Evolutionary conservation across 2,797 vertebrate species (phyloP), one percentile per base, ranked within the genome.

Genomic region (Enteromius anoplus): DNA sequence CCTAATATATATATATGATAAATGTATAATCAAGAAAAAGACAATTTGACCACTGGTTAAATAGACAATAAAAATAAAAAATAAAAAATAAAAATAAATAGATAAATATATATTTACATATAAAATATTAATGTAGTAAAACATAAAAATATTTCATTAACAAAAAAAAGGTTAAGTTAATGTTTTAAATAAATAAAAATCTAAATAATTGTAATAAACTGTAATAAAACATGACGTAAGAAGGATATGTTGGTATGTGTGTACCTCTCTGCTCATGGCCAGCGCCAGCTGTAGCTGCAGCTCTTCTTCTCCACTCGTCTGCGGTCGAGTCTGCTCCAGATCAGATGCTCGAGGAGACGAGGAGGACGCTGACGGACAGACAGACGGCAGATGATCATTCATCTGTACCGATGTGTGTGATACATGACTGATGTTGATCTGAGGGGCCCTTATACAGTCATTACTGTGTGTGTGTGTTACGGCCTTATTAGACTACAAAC

Each of bases 301-400:
- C 87, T 98, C 97, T 91, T 98, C 98, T 88, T 99, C 98, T 0
- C 98, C 98, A 0, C 95, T 96, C 0, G 97, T 98, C 92, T 99
- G 97, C 2, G 98, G 97, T 58, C 97, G 95, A 0, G 97, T 96
- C 89, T 98, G 97, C 90, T 99, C 98, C 92, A 99, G 91, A 86
- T 99, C 98, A 0, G 97, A 97, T 53, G 95, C 91, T 6, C 91
- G 94, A 19, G 97, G 97, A 19, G 96, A 97, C 0, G 97, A 97
- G 40, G 96, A 96, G 0, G 96, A 96, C 19, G 97, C 96, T 97
- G 91, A 47, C 69, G 42, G n/a, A 69, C 53, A 47, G 32, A 55
- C 19, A 62, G 34, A 81, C 14, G 47, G 47, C n/a, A 10, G 19
- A 49, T 15, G 21, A 7, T 14, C 66, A 69, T 68, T 42, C 37